These are phyloP conservation scores for Periophthalmus magnuspinnatus DNA, from an alignment of 2,797 vertebrate species.

Conservation along the genomic window DNA sequence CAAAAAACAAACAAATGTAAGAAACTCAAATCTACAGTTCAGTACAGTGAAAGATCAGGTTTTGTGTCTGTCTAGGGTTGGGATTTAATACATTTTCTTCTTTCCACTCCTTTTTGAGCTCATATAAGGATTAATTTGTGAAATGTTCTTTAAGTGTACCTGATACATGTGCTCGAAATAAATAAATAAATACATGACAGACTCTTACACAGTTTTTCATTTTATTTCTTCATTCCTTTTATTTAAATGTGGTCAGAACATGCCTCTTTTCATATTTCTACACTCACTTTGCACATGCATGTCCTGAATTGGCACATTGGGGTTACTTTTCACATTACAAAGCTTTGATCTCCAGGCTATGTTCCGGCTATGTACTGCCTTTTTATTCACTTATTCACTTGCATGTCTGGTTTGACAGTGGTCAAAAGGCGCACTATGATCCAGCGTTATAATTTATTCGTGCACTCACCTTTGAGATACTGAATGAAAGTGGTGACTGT, in stretches of 20 bases:
- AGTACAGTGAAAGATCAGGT: too few species aligned
- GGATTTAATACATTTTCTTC: too few species aligned
- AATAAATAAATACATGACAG: too few species aligned
- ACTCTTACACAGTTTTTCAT: too few species aligned
- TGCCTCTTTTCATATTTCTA: not conserved
- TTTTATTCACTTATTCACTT: not conserved
- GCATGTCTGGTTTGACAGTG: not conserved
- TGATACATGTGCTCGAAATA: too few species aligned
- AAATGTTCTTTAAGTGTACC: too few species aligned
- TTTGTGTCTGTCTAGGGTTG: too few species aligned
- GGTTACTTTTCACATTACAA: not conserved
- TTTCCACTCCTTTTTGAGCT: too few species aligned
- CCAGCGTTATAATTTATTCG: slow-evolving; percentile 38
- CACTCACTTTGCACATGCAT: not conserved
- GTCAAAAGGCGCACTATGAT: slow-evolving; percentile 31
- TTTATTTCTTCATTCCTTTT: not conserved
- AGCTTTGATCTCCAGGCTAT: not conserved
- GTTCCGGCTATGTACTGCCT: not conserved
- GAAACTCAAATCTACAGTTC: too few species aligned
- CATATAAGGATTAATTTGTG: too few species aligned
- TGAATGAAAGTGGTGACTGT: slow-evolving; percentile 19
- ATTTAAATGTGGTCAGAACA: not conserved
- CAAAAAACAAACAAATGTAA: too few species aligned
- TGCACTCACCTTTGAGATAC: slow-evolving; percentile 14
- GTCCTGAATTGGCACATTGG: not conserved